Evolutionary conservation across 2,888 invertebrate genomes (phyloP).

Genomic region (Mythimna vitellina): DNA sequence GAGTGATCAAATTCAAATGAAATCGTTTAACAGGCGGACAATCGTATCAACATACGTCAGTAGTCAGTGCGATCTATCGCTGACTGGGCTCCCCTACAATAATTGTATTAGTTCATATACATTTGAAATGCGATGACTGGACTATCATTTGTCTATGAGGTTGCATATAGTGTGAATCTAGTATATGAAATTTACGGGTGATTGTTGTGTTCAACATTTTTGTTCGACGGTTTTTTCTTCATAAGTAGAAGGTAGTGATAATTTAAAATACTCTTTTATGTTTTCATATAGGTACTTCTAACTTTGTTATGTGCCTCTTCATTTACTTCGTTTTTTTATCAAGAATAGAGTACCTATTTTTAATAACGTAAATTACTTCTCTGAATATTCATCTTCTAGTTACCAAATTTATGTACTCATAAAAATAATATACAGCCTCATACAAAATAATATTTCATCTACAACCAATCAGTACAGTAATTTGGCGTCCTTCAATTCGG

Average conservation of each 20-base stretch:
- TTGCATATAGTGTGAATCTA: background rate
- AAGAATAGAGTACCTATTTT: background rate
- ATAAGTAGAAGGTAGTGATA: background rate
- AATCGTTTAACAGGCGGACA: slow-evolving; percentile 86
- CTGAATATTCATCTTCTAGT: background rate
- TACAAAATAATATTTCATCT: slow-evolving; percentile 38
- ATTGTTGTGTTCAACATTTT: slow-evolving; percentile 1
- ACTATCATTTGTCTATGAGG: slow-evolving; percentile 32
- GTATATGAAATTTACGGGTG: background rate
- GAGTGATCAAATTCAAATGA: slow-evolving; percentile 89
- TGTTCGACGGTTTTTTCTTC: background rate
- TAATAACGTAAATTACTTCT: too few species aligned
- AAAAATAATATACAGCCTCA: background rate
- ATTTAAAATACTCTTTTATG: background rate
- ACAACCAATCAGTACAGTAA: slow-evolving; percentile 54
- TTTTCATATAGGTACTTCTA: background rate
- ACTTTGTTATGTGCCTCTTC: too few species aligned
- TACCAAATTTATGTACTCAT: background rate
- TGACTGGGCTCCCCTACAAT: slow-evolving; percentile 69
- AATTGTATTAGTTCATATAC: slow-evolving; percentile 73
- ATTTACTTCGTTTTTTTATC: background rate
- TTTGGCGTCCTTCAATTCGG: slow-evolving; percentile 56
- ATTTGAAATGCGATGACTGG: slow-evolving; percentile 57
- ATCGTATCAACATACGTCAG: slow-evolving; percentile 89
- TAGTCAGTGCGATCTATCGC: slow-evolving; percentile 79